Base-by-base conservation (phyloP, 1,140 invertebrate genomes). In the Aphelenchoides fujianensis region DNA sequence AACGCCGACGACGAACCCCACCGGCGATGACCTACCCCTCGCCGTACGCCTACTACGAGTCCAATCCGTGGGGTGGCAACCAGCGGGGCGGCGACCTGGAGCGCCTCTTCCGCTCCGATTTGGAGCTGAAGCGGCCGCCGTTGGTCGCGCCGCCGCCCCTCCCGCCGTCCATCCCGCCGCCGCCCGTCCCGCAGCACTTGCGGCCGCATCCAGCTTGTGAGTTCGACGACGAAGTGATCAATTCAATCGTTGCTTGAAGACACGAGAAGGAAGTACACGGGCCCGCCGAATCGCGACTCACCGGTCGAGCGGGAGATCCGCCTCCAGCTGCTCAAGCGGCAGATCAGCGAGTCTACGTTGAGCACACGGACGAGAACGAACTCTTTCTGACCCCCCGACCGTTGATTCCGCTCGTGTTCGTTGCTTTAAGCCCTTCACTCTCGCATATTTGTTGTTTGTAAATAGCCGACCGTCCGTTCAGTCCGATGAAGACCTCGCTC, bases 171-270 rank as follows among this genome's bases (percentile, higher is more conserved):
- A 34, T 61, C n/a, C 57, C 57, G n/a, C 57, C 57, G 28, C 57
- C 57, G 2, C 57, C 57, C 1, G 32, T 66, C 3, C 63, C 28
- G 0, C 34, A 66, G 37, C 63, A 66, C 3, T 30, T 66, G 31
- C 34, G 63, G 30, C 27, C 63, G 37, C 63, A 66, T 66, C 63
- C 63, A 36, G n/a, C 63, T 12, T 66, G 34, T 66, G 31, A 61
- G 57, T 66, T 66, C 19, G 19, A 30, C 19, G 5, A n/a, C 19
- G 55, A 59, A 59, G 34, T 48, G n/a, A n/a, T n/a, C n/a, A n/a
- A n/a, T n/a, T n/a, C n/a, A n/a, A n/a, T n/a, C n/a, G n/a, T n/a
- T n/a, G n/a, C n/a, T n/a, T n/a, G n/a, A n/a, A n/a, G n/a, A n/a
- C n/a, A n/a, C n/a, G n/a, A 53, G 52, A 53, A 23, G 19, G 27